Percentiles rank a stretch among this genome's conserved stretches.
Evolutionary conservation across 2,888 invertebrate genomes (phyloP).

Genomic region (Caenorhabditis uteleia): DNA sequence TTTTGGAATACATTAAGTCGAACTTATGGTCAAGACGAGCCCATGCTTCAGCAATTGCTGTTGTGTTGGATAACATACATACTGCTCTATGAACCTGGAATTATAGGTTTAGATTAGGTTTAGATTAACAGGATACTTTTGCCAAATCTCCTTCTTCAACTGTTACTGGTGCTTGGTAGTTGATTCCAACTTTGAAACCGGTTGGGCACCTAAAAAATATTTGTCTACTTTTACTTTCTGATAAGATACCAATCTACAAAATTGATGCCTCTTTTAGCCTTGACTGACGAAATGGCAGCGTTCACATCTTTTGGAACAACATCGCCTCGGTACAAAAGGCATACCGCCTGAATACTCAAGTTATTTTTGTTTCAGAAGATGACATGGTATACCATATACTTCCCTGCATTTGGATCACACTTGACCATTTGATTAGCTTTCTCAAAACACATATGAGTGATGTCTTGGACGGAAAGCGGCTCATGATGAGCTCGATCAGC

Average conservation of each 20-base stretch:
- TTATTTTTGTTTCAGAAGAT: background rate
- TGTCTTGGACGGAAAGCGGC: constrained; percentile 75
- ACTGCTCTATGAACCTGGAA: constrained; percentile 75
- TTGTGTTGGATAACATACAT: constrained; percentile 87
- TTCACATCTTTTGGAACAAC: constrained; percentile 80
- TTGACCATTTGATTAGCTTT: constrained; percentile 87
- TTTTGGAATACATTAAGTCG: constrained; percentile 58
- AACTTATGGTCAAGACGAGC: constrained; percentile 80
- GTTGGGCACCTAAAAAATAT: constrained; percentile 76
- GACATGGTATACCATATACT: constrained; percentile 41
- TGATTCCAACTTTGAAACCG: constrained; percentile 76
- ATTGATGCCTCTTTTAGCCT: constrained; percentile 73
- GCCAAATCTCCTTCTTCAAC: constrained; percentile 88
- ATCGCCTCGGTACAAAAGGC: constrained; percentile 91
- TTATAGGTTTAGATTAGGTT: background rate
- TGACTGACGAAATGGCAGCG: constrained; percentile 66
- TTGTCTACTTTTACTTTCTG: background rate
- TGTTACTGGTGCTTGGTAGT: constrained; percentile 77
- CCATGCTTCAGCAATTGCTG: constrained; percentile 85
- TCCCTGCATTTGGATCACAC: constrained; percentile 74
- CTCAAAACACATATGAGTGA: constrained; percentile 80
- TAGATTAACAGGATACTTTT: constrained; percentile 55
- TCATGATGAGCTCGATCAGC: constrained; percentile 55
- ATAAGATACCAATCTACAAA: constrained; percentile 75
- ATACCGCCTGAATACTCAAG: constrained; percentile 79